Evolutionary conservation across 2,797 vertebrate genomes (phyloP).

Genomic region (Lutra lutra): DNA sequence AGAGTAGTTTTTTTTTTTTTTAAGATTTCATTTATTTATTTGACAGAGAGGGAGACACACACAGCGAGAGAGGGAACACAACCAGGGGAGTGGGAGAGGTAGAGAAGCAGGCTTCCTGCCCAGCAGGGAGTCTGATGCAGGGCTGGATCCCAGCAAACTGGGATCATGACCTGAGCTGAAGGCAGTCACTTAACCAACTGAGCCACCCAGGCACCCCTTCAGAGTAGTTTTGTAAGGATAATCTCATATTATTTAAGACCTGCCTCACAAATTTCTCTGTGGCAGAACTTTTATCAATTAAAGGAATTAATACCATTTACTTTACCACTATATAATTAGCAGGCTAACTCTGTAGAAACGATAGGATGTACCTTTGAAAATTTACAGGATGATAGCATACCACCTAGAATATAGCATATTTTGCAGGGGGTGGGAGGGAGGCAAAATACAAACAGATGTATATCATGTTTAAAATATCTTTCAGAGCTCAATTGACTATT

Average conservation of each 20-base stretch:
- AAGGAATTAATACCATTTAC: neutral
- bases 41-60: no score
- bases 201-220: neutral
- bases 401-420: neutral
- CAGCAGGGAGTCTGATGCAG: no score
- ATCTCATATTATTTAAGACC: neutral
- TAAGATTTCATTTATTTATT: no score
- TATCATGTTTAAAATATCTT: conserved; percentile 12
- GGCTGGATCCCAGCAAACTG: no score
- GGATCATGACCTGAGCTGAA: no score
- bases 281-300: neutral
- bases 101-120: no score
- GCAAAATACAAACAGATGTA: neutral
- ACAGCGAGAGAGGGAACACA: no score
- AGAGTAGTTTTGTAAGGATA: neutral
- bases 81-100: no score
- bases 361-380: neutral
- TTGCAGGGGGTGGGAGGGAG: neutral
- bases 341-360: neutral
- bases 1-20: neutral
- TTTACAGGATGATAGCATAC: neutral
- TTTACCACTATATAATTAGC: neutral
- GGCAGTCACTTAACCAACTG: no score
- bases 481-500: neutral
- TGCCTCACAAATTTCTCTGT: neutral